phyloP scores from a whole-genome alignment of 2,113 vertebrate species.

The Notarius quadriscutis region DNA sequence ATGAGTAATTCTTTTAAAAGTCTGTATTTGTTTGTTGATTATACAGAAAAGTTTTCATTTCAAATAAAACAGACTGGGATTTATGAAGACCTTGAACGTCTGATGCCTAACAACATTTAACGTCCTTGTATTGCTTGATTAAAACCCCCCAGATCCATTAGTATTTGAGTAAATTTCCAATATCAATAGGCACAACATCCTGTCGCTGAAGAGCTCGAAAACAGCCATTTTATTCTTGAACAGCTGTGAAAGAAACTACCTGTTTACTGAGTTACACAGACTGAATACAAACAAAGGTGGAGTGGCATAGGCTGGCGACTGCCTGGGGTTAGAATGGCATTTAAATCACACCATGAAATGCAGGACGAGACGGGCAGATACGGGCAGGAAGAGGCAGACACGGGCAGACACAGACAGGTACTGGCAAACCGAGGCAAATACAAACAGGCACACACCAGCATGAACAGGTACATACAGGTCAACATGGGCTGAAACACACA shows the following conservation, averaged over 20 bases:
- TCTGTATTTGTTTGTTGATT: not conserved
- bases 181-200: not conserved
- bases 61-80: not conserved
- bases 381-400: not conserved
- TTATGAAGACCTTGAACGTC: not conserved
- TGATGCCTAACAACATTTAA: not conserved
- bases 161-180: not conserved
- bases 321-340: slow-evolving; percentile 34
- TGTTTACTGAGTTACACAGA: slow-evolving; percentile 9
- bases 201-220: not conserved
- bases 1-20: not conserved
- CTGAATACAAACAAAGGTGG: slow-evolving; percentile 38
- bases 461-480: not conserved
- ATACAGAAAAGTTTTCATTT: not conserved
- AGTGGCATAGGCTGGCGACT: not conserved
- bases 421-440: not conserved
- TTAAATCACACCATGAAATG: slow-evolving; percentile 53
- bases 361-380: not conserved
- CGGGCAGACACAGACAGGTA: slow-evolving; percentile 1
- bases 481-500: not conserved
- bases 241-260: slow-evolving; percentile 23
- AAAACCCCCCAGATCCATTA: not conserved
- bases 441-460: not conserved
- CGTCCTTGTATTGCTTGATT: not conserved
- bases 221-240: slow-evolving; percentile 15